These are phyloP conservation scores for Rhingia campestris DNA, from an alignment of 2,888 invertebrate species.

Conservation along the genomic window DNA sequence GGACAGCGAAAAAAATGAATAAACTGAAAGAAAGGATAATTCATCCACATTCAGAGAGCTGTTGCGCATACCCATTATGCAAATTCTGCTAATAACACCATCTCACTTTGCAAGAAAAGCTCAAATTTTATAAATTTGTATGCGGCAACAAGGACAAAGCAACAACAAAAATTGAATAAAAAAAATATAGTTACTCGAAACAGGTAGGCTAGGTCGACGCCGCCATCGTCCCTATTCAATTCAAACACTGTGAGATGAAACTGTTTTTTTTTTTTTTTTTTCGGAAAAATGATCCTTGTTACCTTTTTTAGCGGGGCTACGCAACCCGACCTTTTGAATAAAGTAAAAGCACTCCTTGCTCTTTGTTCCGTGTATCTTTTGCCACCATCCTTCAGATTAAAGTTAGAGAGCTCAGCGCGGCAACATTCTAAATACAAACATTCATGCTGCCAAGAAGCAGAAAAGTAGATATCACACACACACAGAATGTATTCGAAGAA, in stretches of 20 bases:
- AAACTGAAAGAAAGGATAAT: conserved; percentile 48
- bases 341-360: conserved; percentile 18
- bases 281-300: conserved; percentile 6
- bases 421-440: neutral
- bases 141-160: conserved; percentile 3
- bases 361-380: conserved; percentile 8
- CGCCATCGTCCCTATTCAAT: conserved; percentile 34
- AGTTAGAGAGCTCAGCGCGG: neutral
- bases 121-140: conserved; percentile 56
- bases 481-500: conserved; percentile 48
- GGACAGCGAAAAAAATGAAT: neutral
- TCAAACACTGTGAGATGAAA: conserved; percentile 11
- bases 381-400: neutral
- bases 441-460: conserved; percentile 15
- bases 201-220: conserved; percentile 48
- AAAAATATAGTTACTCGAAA: conserved; percentile 53
- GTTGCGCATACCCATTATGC: conserved; percentile 70
- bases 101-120: conserved; percentile 48
- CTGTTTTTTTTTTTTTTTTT: neutral
- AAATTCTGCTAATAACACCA: conserved; percentile 72
- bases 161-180: neutral
- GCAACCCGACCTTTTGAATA: conserved; percentile 54
- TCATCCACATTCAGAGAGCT: conserved; percentile 64
- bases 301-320: neutral
- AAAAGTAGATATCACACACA: conserved; percentile 35